Evolutionary conservation across 1,140 invertebrate genomes (phyloP).

Genomic region (Cataglyphis hispanica): DNA sequence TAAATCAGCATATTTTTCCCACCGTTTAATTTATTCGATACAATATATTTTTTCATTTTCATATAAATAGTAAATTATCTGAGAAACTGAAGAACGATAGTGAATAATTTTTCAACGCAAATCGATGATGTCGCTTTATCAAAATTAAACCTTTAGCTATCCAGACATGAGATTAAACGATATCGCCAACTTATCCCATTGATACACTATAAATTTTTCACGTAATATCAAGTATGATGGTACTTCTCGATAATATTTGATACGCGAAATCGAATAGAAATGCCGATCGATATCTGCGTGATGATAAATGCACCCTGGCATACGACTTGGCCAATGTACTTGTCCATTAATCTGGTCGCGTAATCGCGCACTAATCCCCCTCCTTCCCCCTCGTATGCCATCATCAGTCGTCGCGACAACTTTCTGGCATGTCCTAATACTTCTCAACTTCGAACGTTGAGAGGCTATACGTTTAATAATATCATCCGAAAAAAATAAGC

Average conservation of each 20-base stretch:
- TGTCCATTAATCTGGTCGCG: slow-evolving; percentile 50
- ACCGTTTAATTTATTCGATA: neutral
- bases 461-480: slow-evolving; percentile 6
- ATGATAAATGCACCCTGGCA: slow-evolving; percentile 50
- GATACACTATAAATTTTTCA: neutral
- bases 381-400: slow-evolving; percentile 33
- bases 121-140: neutral
- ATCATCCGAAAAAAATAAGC: neutral
- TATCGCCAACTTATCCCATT: neutral
- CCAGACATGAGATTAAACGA: neutral
- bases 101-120: neutral
- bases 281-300: slow-evolving; percentile 36
- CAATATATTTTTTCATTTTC: neutral
- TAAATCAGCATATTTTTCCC: neutral
- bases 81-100: neutral
- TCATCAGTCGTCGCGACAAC: slow-evolving; percentile 59
- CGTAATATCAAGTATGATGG: neutral
- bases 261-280: slow-evolving; percentile 14
- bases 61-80: neutral
- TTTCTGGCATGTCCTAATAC: slow-evolving; percentile 36
- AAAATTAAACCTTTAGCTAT: neutral
- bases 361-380: slow-evolving; percentile 64
- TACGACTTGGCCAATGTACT: neutral
- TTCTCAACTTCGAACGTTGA: slow-evolving; percentile 10
- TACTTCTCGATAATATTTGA: slow-evolving; percentile 17